Evolutionary conservation across 2,888 invertebrate species (phyloP).

Genomic region (Mimumesa dahlbomi): DNA sequence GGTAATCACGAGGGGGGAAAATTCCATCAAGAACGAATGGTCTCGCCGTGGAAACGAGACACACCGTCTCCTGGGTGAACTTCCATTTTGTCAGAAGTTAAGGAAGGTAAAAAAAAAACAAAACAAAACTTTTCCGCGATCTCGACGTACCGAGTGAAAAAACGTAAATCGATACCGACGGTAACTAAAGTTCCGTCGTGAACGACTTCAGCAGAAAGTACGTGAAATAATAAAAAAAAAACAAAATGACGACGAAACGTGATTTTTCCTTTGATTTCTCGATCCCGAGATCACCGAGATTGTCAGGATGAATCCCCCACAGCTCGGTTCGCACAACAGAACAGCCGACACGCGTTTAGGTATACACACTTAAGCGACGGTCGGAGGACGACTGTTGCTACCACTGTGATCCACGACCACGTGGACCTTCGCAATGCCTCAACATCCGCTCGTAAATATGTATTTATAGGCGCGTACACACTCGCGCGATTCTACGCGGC

Average conservation of each 20-base stretch:
- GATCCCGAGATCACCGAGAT: too few relatives aligned
- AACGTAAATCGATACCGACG: too few relatives aligned
- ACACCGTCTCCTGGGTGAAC: too few relatives aligned
- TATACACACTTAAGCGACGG: conserved; percentile 64
- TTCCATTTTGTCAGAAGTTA: too few relatives aligned
- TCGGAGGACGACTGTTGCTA: conserved; percentile 70
- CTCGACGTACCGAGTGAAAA: too few relatives aligned
- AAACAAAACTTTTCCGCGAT: background rate
- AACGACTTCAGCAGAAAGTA: too few relatives aligned
- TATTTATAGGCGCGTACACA: conserved; percentile 52
- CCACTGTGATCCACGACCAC: conserved; percentile 68
- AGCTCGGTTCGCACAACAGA: conserved; percentile 1
- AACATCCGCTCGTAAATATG: conserved; percentile 61
- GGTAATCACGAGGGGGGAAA: background rate
- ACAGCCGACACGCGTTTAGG: conserved; percentile 48
- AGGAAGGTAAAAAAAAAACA: too few relatives aligned
- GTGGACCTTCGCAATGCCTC: conserved; percentile 67
- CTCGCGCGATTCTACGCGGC: background rate
- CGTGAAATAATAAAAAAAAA: too few relatives aligned
- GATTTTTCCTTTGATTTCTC: background rate
- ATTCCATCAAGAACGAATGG: background rate
- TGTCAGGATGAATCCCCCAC: too few relatives aligned
- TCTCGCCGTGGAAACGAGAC: background rate
- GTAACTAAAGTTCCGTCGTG: too few relatives aligned
- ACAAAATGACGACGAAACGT: too few relatives aligned